Base-by-base conservation (phyloP, 2,888 invertebrate species). In the Epinotia ramella region DNA sequence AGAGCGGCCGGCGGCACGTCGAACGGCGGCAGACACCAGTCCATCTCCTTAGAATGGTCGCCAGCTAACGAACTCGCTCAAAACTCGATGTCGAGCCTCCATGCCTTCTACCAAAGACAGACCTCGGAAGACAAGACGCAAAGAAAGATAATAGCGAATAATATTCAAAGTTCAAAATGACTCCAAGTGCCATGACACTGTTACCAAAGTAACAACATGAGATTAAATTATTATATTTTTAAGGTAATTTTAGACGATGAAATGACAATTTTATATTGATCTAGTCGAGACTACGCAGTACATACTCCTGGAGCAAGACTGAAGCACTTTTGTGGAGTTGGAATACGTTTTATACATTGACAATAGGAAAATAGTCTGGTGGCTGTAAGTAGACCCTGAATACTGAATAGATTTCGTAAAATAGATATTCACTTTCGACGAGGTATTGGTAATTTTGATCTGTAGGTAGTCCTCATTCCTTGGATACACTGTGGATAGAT, bases 61-160 rank as follows among this genome's bases (percentile, higher is more conserved):
- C 95, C 96, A 12, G 95, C 96, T 28, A 96, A 97, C 81, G 96
- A 96, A 78, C 91, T 97, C 69, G 97, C 97, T 56, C 96, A 97
- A 84, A 96, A 95, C 81, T 97, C 97, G 11, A 97, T 97, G 94
- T 97, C 96, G 81, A 97, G 97, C 73, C 94, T 97, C 63, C 97
- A 97, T 81, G 96, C 96, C 73, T 97, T 97, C 92, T 97, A 97
- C 88, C 96, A 97, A 90, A 91, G 95, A 78, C 95, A 96, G 86
- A 95, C 95, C 53, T 92, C 95, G 24, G 92, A 93, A 63, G 94
- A 94, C 78, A 94, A 94, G 78, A 84, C 87, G 59, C 91, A 92
- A 79, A 88, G 91, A 79, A 93, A 92, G 83, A 93, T 91, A 88
- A 79, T 85, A 78, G 86, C 88, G 60, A 88, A 84, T 73, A 86